These are phyloP conservation scores for Conistra vaccinii DNA, from an alignment of 2,888 invertebrate genomes.

Conservation along the genomic window DNA sequence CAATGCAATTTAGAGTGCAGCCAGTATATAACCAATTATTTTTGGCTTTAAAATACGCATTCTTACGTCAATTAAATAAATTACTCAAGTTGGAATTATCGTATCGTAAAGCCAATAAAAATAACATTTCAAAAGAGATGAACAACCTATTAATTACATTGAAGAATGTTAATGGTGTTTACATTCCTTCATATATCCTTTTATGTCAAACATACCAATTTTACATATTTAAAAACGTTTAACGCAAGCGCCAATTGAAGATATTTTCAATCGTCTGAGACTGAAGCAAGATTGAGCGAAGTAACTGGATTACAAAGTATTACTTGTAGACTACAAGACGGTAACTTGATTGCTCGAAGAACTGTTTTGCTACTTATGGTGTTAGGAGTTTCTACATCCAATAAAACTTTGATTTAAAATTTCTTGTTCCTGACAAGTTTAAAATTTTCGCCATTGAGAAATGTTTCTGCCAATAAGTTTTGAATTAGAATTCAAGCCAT, in stretches of 20 bases:
- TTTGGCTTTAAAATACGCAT: constrained; percentile 19
- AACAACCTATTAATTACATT: constrained; percentile 24
- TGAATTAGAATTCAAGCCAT: constrained; percentile 31
- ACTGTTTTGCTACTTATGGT: constrained; percentile 13
- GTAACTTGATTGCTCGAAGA: constrained; percentile 23
- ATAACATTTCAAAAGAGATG: constrained; percentile 22
- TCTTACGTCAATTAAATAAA: constrained; percentile 28
- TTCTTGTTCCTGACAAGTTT: not conserved
- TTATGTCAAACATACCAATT: not conserved
- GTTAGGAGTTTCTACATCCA: constrained; percentile 5
- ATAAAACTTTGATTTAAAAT: not conserved
- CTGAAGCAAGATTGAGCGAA: constrained; percentile 16
- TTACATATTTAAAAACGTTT: constrained; percentile 5
- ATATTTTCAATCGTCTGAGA: constrained; percentile 2
- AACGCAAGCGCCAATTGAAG: not conserved
- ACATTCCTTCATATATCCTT: not conserved
- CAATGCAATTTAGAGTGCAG: constrained; percentile 9
- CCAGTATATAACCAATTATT: constrained; percentile 15
- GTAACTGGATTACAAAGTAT: constrained; percentile 38
- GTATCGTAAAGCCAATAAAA: constrained; percentile 29
- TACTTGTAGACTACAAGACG: constrained; percentile 34
- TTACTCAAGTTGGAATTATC: constrained; percentile 26
- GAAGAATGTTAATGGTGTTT: constrained; percentile 47
- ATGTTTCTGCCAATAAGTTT: not conserved
- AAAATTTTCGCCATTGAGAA: not conserved